Base-by-base conservation (phyloP, 2,888 invertebrate species). In the Hoplodrina blanda region DNA sequence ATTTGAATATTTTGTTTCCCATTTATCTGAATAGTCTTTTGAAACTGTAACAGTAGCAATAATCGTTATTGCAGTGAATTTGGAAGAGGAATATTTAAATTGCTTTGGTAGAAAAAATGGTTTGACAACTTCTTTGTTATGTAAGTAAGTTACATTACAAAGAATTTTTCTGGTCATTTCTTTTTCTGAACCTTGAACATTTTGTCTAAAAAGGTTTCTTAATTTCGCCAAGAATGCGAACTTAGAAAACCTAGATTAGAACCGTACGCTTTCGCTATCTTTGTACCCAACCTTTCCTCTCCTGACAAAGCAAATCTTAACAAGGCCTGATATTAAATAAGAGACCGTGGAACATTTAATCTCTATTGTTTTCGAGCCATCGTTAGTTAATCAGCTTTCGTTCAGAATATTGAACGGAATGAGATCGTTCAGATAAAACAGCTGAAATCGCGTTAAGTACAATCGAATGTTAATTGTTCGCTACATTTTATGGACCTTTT, bases 401-500 rank as follows among this genome's bases (percentile, higher is more conserved):
- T 80, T 77, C 77, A 62, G 74, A 80, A 80, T 68, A 77, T 76
- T 72, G 77, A 75, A 70, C 79, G 25, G 61, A 76, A 82, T 73
- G 78, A 71, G 74, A 80, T 82, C 64, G 72, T 69, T 69, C 52
- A 52, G 75, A 79, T 84, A 74, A 78, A 85, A 81, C 68, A 71
- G 80, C 75, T 76, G 74, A 78, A 83, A 81, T 82, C 71, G 65
- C 72, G 80, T 83, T 84, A 83, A 80, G 66, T 67, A 81, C 81
- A 82, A 81, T 85, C 81, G 76, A 80, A 87, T 86, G 83, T 85
- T 88, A 87, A 88, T 87, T 86, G 85, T 80, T 76, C 69, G 73
- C 73, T 81, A 80, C 80, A 74, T 78, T 88, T 87, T 87, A 88
- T 87, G 60, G 76, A 81, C 81, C 69, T 81, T 84, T 78, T 75